Evolutionary conservation across 2,113 vertebrate species (phyloP).

Genomic region (Podiceps cristatus): DNA sequence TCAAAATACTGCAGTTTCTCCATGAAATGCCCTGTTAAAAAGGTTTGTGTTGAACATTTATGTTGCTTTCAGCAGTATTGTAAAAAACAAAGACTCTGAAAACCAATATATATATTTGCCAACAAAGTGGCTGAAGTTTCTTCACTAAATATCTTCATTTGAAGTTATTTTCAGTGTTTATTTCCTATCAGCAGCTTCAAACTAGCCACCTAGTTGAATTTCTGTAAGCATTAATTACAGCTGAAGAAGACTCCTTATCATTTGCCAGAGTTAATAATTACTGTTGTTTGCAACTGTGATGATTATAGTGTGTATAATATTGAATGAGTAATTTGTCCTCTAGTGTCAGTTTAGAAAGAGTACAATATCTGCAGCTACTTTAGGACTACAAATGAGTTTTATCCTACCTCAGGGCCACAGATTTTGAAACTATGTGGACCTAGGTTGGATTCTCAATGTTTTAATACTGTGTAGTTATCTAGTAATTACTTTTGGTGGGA

Average conservation of each 20-base stretch:
- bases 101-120: not conserved
- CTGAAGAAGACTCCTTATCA: not conserved
- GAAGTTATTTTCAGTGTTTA: not conserved
- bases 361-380: not conserved
- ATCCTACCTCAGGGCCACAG: not conserved
- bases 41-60: not conserved
- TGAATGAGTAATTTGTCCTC: not conserved
- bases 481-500: not conserved
- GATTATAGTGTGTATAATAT: not conserved
- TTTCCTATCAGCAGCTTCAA: not conserved
- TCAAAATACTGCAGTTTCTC: not conserved
- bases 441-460: not conserved
- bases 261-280: not conserved
- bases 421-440: not conserved
- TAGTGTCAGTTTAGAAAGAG: not conserved
- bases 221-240: not conserved
- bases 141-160: not conserved
- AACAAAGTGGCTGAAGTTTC: not conserved
- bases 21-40: not conserved
- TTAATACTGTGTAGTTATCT: not conserved
- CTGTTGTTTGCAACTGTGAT: not conserved
- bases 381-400: not conserved
- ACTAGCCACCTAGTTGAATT: not conserved
- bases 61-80: not conserved
- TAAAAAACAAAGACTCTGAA: fast-evolving